Percentiles rank a stretch among this genome's conserved stretches.
These are phyloP conservation scores for Podotricha telesiphe DNA, from an alignment of 2,888 invertebrate species.

Conservation along the genomic window DNA sequence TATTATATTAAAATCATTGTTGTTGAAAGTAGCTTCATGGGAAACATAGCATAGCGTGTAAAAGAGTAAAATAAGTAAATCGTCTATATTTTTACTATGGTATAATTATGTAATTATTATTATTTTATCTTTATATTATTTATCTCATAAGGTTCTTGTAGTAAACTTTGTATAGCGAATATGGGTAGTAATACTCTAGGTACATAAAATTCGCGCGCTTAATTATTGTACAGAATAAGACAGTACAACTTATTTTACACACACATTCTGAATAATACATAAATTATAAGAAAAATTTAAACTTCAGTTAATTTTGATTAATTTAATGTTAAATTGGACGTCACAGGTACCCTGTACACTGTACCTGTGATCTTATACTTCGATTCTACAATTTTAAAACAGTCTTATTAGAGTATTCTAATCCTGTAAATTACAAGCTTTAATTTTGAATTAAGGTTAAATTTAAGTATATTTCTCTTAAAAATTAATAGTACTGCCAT, in stretches of 20 bases:
- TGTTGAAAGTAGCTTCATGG: background rate
- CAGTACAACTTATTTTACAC: background rate
- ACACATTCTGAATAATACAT: background rate
- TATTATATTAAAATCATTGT: background rate
- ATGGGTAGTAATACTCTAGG: background rate
- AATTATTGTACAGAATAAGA: background rate
- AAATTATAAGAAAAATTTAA: background rate
- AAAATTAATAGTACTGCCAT: background rate
- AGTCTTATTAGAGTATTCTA: background rate
- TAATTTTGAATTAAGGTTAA: background rate
- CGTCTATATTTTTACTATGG: no score
- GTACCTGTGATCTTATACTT: background rate
- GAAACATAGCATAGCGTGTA: no score
- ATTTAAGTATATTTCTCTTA: background rate
- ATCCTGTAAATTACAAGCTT: background rate
- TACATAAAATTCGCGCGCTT: background rate
- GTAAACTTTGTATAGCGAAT: background rate
- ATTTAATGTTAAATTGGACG: no score
- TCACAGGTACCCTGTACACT: no score
- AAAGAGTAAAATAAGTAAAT: no score
- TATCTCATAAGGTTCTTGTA: no score
- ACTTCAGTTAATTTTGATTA: no score
- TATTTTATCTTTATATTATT: no score
- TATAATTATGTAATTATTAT: no score
- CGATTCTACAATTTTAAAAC: no score